Percentiles rank a stretch among this genome's conserved stretches.
Evolutionary conservation across 2,797 vertebrate genomes (phyloP).

Genomic region (Gadopsis bispinosus): DNA sequence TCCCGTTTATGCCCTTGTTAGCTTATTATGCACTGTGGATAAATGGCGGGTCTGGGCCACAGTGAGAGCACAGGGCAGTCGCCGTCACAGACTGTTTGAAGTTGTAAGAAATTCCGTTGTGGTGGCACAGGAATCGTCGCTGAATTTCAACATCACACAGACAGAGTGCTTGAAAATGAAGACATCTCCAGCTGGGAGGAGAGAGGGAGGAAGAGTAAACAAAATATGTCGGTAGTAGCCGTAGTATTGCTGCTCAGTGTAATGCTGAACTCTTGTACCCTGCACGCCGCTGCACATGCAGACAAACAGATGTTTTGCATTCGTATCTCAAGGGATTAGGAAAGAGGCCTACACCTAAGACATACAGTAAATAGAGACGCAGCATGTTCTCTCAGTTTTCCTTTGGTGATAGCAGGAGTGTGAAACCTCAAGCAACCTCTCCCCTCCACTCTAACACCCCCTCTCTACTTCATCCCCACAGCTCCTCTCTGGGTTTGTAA

Average conservation of each 20-base stretch:
- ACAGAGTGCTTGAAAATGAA: conserved; percentile 43
- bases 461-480: conserved; percentile 22
- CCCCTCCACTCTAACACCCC: conserved; percentile 13
- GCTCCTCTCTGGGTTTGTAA: conserved; percentile 46
- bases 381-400: conserved; percentile 10
- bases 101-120: conserved; percentile 41
- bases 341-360: conserved; percentile 20
- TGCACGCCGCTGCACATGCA: conserved; percentile 28
- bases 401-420: conserved; percentile 47
- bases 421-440: conserved; percentile 60
- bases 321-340: conserved; percentile 39
- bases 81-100: conserved; percentile 56
- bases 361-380: conserved; percentile 39
- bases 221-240: conserved; percentile 31
- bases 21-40: conserved; percentile 61
- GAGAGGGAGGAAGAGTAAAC: conserved; percentile 32
- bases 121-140: background rate
- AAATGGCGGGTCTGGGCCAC: conserved; percentile 47
- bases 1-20: conserved; percentile 73
- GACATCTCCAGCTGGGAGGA: conserved; percentile 28
- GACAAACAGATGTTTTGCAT: conserved; percentile 31
- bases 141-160: conserved; percentile 20
- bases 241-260: conserved; percentile 6
- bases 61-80: conserved; percentile 16
- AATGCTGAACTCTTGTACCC: conserved; percentile 63